A percentile compares a stretch with the other conserved stretches of the same genome.
phyloP scores from a whole-genome alignment of 1,140 invertebrate genomes.

The Luehdorfia chinensis region DNA sequence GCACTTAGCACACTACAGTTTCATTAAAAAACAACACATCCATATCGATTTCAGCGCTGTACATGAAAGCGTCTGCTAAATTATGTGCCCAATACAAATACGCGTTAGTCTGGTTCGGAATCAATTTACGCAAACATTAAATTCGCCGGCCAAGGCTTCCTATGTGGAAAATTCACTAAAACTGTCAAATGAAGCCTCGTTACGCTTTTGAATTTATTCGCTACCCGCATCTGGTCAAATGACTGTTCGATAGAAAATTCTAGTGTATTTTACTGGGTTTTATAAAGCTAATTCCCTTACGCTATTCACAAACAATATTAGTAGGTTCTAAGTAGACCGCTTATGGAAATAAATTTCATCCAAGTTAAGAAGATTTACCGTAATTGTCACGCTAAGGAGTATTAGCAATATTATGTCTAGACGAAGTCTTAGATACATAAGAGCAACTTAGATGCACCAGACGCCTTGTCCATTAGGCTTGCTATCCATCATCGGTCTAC shows the following conservation, averaged over 20 bases:
- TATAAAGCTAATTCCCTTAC: no score
- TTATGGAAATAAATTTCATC: no score
- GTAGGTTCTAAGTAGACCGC: no score
- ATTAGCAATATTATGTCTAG: no score
- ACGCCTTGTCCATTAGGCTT: no score
- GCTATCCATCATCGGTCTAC: no score
- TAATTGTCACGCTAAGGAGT: no score
- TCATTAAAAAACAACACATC: conserved; percentile 5
- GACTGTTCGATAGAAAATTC: conserved; percentile 9
- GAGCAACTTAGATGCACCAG: no score
- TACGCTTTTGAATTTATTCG: conserved; percentile 11
- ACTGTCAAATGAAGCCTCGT: conserved; percentile 14
- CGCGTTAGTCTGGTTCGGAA: neutral
- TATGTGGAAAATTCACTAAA: conserved; percentile 17
- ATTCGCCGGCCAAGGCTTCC: conserved; percentile 2
- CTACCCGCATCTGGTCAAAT: neutral
- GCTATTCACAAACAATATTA: no score
- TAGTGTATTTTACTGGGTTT: no score
- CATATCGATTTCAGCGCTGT: conserved; percentile 1
- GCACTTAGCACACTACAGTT: conserved; percentile 2
- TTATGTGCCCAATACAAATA: conserved; percentile 7
- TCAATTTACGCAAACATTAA: conserved; percentile 11
- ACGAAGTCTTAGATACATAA: no score
- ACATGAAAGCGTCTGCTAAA: conserved; percentile 7
- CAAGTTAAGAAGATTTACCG: no score